Evolutionary conservation across 2,888 invertebrate species (phyloP).

Genomic region (Tinea trinotella): DNA sequence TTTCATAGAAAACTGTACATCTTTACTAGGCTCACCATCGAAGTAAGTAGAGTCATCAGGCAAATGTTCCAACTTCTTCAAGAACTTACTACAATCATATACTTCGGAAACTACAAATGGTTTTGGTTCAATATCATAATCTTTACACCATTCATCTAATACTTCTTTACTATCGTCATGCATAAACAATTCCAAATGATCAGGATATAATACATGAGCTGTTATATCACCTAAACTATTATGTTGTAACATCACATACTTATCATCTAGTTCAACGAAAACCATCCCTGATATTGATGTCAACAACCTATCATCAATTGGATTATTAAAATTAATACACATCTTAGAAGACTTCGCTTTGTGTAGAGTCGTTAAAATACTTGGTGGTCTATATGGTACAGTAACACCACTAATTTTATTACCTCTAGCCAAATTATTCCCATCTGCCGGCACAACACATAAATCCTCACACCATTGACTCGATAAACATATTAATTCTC

Average conservation of each 20-base stretch:
- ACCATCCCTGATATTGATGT: conserved; percentile 43
- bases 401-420: conserved; percentile 34
- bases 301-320: conserved; percentile 41
- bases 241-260: conserved; percentile 42
- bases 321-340: conserved; percentile 43
- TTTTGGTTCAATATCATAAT: conserved; percentile 32
- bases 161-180: conserved; percentile 41
- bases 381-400: conserved; percentile 53
- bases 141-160: conserved; percentile 46
- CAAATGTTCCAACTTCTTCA: conserved; percentile 35
- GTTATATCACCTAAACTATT: conserved; percentile 60
- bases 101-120: conserved; percentile 40
- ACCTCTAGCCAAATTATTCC: conserved; percentile 32
- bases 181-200: conserved; percentile 40
- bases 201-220: conserved; percentile 43
- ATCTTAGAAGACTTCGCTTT: conserved; percentile 40
- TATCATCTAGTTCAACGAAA: conserved; percentile 39
- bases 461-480: conserved; percentile 62
- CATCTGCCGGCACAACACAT: conserved; percentile 47
- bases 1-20: conserved; percentile 36
- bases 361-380: conserved; percentile 39
- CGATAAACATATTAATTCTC: conserved; percentile 46
- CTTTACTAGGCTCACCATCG: conserved; percentile 25
- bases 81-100: conserved; percentile 37
- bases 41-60: conserved; percentile 35